Conservation (phyloP, 2,113 vertebrate species). For the Laticauda colubrina region DNA sequence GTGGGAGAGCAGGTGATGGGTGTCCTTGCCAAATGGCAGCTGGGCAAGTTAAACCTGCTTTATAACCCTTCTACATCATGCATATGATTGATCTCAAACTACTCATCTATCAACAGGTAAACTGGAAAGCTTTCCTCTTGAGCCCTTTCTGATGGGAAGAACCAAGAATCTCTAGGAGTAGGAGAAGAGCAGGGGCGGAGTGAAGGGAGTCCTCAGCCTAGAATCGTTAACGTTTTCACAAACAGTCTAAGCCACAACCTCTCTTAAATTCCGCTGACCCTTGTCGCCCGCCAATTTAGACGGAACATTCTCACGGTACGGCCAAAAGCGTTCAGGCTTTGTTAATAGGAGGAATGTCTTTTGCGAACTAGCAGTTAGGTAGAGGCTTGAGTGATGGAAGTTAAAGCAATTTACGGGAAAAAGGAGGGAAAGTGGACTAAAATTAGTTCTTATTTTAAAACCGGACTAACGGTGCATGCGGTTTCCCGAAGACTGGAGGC, state of each 20-base stretch:
- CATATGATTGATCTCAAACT: not conserved
- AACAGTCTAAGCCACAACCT: not conserved
- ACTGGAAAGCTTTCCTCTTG: too few species aligned
- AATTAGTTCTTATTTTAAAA: conserved; percentile 60
- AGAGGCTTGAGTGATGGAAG: not conserved
- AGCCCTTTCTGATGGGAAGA: not conserved
- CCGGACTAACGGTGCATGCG: conserved; percentile 53
- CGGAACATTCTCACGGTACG: not conserved
- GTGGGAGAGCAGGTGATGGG: not conserved
- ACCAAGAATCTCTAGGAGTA: not conserved
- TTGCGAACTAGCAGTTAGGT: conserved; percentile 2
- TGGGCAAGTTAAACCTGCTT: not conserved
- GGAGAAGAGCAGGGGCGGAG: too few species aligned
- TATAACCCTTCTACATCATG: not conserved
- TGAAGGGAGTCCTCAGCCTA: too few species aligned
- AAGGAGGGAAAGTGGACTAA: conserved; percentile 42
- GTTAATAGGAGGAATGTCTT: not conserved
- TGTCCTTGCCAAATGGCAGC: not conserved
- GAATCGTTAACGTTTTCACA: not conserved
- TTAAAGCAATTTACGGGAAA: conserved; percentile 40
- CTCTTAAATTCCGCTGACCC: not conserved
- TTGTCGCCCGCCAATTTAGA: not conserved
- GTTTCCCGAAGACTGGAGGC: conserved; percentile 47
- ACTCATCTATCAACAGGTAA: not conserved
- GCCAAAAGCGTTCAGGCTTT: not conserved